These are phyloP conservation scores for Hepsetus odoe DNA, from an alignment of 2,113 vertebrate genomes.

Conservation along the genomic window DNA sequence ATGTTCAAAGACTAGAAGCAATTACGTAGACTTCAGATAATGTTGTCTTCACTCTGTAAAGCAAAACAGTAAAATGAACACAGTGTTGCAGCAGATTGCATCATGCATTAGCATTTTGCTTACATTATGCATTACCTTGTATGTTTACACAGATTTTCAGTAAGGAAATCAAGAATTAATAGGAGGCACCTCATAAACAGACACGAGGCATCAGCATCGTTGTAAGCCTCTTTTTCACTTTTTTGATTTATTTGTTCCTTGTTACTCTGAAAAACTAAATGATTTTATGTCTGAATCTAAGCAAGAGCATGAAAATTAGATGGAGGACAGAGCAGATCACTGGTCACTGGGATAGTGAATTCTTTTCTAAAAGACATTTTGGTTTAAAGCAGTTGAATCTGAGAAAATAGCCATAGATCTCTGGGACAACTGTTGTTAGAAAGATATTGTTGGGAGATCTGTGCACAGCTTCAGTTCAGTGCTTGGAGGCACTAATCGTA, in stretches of 20 bases:
- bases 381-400: not conserved
- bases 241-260: not conserved
- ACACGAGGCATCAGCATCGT: not conserved
- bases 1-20: slow-evolving; percentile 3
- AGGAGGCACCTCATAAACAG: not conserved
- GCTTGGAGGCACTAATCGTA: too few relatives aligned
- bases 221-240: not conserved
- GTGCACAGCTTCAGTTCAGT: too few relatives aligned
- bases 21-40: not conserved
- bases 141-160: too few relatives aligned
- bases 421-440: too few relatives aligned
- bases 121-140: not conserved
- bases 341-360: not conserved
- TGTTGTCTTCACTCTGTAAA: not conserved
- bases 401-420: not conserved
- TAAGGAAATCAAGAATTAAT: not conserved
- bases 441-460: not conserved
- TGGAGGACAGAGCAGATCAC: not conserved
- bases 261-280: not conserved
- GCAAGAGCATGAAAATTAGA: not conserved
- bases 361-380: not conserved
- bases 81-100: not conserved
- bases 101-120: not conserved
- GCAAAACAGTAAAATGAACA: not conserved
- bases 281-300: not conserved